Base-by-base conservation (phyloP, 2,113 vertebrate genomes). In the Symphodus melops region DNA sequence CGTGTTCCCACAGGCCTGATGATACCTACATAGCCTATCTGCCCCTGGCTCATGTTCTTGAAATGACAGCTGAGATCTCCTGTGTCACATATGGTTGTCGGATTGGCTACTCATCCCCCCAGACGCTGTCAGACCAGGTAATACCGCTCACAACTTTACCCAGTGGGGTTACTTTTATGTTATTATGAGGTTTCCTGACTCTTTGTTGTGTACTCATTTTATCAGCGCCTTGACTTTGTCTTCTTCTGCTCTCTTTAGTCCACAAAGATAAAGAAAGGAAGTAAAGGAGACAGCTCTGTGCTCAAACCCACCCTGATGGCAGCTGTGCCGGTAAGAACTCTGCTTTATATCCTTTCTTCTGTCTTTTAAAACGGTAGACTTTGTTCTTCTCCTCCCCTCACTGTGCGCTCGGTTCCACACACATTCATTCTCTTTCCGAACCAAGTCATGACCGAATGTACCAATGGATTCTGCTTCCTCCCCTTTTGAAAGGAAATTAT, bases 81-180 rank as follows among this genome's bases (percentile, higher is more conserved):
- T 98, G 97, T 52, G 89, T 99, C 81, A 96, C 96, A 0, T 96
- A 99, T 0, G 98, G 98, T 84, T 99, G 98, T 91, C 95, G 96
- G 67, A 96, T 99, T 1, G 98, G 98, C 23, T 99, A 99, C 73
- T 99, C 98, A 12, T 98, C 98, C 66, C 96, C 98, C 1, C 96
- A 97, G 81, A 99, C 98, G 0, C 92, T 99, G 0, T 97, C 98
- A 0, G 98, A 99, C 81, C 97, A 99, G 97, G 98, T 99, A 92
- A 94, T 21, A 51, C 9, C 10, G n/a, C 53, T 9, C 10, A 20
- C 25, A 33, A 46, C 36, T 9, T 9, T 14, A 19, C 9, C 19
- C 4, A 17, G 33, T 55, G 59, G 48, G 52, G 13, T 28, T 17
- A 8, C 13, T 14, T 4, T 11, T 3, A 4, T 9, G 7, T 51